Conservation (phyloP, 2,113 vertebrate genomes). For the Aphelocoma coerulescens region DNA sequence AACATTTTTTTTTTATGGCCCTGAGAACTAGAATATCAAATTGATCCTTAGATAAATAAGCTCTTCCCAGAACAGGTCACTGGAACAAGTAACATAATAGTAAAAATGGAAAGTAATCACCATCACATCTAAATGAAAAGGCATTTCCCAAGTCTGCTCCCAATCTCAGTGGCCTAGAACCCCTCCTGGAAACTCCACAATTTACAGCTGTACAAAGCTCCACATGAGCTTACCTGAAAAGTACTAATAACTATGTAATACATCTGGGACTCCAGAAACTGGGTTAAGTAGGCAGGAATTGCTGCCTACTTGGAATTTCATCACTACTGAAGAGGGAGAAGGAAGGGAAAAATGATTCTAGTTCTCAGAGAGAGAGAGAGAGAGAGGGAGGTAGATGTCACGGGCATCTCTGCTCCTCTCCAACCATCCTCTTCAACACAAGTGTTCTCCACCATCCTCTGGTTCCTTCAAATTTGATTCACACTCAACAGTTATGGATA, state of each 20-base stretch:
- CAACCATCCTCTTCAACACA: background rate
- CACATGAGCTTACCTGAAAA: background rate
- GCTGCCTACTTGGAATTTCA: background rate
- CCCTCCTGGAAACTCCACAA: background rate
- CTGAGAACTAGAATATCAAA: background rate
- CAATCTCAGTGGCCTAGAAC: background rate
- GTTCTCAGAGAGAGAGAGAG: no score
- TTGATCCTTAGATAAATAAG: background rate
- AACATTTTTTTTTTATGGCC: background rate
- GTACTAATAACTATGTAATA: background rate
- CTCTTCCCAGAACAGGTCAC: background rate
- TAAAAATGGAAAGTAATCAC: background rate
- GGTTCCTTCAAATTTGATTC: background rate
- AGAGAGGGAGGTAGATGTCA: background rate
- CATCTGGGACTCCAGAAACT: background rate
- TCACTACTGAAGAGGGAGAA: background rate
- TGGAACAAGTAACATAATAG: background rate
- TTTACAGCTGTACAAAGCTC: fast-evolving
- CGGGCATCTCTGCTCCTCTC: background rate
- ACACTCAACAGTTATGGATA: background rate
- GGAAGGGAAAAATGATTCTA: background rate
- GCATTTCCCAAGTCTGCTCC: background rate
- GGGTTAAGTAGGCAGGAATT: background rate
- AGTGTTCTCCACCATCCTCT: background rate
- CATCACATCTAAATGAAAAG: fast-evolving